Base-by-base conservation (phyloP, 2,888 invertebrate species). In the Schizaphis graminum region DNA sequence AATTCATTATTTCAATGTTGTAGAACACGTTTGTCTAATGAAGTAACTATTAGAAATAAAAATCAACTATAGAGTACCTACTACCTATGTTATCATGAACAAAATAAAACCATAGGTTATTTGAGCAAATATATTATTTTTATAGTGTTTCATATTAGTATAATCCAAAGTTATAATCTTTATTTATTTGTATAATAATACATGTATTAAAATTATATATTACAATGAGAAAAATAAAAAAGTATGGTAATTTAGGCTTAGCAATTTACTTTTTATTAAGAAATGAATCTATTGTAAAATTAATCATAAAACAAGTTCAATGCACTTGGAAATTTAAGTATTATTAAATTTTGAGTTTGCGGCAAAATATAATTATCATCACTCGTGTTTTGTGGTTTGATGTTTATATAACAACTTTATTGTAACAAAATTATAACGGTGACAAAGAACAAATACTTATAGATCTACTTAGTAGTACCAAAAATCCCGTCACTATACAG, bases 1-100 rank as follows among this genome's bases (percentile, higher is more conserved):
- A 86, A 57, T 47, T 61, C 35, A 47, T 61, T 47, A 49, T 88
- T 61, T 67, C 21, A 26, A 67, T 88, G 28, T 10, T 28, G 61
- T 44, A 44, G 1, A 87, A 87, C 47, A 61, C 16, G 35, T 92
- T 92, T 92, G 26, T 87, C 35, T 56, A 35, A 47, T 92, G 35
- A 61, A 92, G 35, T 61, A 67, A 90, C n/a, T 26, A 47, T 47
- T 90, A 67, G 1, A 47, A 61, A 44, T 67, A 47, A 28, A 35
- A 86, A 86, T 86, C 3, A 86, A 28, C 86, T 28, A 47, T 47
- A 13, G 0, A 86, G 47, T 44, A 7, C 28, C 4, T 44, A 7
- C 28, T 13, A 35, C 35, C 16, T 57, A 57, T 67, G 16, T 35
- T 16, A 35, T 16, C 21, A n/a, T 13, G 1, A 28, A 86, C 28